Base-by-base conservation (phyloP, 2,888 invertebrate species). In the Caenorhabditis plicata region DNA sequence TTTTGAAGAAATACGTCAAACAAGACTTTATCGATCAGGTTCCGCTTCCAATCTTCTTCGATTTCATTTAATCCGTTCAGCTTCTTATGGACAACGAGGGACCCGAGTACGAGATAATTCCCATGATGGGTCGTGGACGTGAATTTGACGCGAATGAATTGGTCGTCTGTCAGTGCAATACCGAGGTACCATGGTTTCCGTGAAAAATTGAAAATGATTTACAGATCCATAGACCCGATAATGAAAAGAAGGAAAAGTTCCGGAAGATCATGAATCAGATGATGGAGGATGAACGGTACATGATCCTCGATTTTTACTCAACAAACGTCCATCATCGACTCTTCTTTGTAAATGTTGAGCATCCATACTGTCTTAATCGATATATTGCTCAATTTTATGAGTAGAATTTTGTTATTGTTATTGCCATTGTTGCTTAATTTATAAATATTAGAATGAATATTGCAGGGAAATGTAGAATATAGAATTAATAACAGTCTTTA, bases 41-140 rank as follows among this genome's bases (percentile, higher is more conserved):
- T 9, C 19, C 7, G 15, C n/a, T 11, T 5, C n/a, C 19, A 7
- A 11, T 11, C 15, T 17, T 8, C 19, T 9, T 5, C n/a, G 9
- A 36, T 36, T 15, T 9, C n/a, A 36, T n/a, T 5, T 5, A 17
- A 36, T 36, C 7, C 7, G 7, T 36, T 7, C 19, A 56, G 31
- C 46, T 56, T 20, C 33, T 56, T 20, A 56, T 56, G 56, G 56
- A 56, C 17, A 56, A 56, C 42, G 56, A 56, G 19, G 56, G 56
- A n/a, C 49, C 56, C 7, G 56, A 56, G 25, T 56, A 56, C 41
- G 50, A 56, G 17, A 49, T 56, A 11, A 40, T 56, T 17, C 56
- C 56, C 26, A 56, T 56, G 56, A 56, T 56, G 56, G 56, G 45
- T 22, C 27, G 46, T 4, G 56, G 50, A 41, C 45, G 41, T 1